Evolutionary conservation across 2,113 vertebrate genomes (phyloP).

Genomic region (Forbesichthys agassizii): DNA sequence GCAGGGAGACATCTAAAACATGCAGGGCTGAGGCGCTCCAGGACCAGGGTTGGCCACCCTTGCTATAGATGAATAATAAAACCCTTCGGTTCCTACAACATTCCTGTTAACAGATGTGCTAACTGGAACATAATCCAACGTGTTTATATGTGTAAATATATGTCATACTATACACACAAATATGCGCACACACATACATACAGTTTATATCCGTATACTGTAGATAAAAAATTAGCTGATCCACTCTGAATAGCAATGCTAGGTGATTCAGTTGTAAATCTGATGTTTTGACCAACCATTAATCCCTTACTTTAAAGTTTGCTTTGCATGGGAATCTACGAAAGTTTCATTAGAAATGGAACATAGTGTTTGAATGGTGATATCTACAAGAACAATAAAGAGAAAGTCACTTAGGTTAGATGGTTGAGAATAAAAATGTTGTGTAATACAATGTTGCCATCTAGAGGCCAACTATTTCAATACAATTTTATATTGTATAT

Average conservation of each 20-base stretch:
- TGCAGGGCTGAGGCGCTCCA: too few relatives aligned
- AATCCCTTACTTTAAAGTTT: constrained; percentile 7
- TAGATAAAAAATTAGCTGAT: constrained; percentile 4
- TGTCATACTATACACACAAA: constrained; percentile 2
- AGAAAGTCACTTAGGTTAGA: background rate
- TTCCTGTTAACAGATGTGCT: too few relatives aligned
- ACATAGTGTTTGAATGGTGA: background rate
- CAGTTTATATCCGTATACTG: background rate
- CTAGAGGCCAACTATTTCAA: constrained; percentile 49
- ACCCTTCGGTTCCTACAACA: constrained; percentile 44
- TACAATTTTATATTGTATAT: background rate
- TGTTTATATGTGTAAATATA: background rate
- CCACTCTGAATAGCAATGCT: constrained; percentile 11
- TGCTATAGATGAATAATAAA: constrained; percentile 73
- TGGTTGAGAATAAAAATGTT: background rate
- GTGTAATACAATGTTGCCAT: constrained; percentile 59
- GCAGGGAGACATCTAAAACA: too few relatives aligned
- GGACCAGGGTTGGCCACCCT: too few relatives aligned
- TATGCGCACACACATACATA: background rate
- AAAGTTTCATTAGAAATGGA: constrained; percentile 9
- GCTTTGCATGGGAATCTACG: background rate
- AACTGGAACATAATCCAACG: background rate
- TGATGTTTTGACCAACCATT: constrained; percentile 6
- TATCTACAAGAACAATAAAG: background rate
- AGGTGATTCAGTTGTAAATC: constrained; percentile 13